Conservation (phyloP, 1,140 invertebrate species). For the Temnothorax longispinosus region DNA sequence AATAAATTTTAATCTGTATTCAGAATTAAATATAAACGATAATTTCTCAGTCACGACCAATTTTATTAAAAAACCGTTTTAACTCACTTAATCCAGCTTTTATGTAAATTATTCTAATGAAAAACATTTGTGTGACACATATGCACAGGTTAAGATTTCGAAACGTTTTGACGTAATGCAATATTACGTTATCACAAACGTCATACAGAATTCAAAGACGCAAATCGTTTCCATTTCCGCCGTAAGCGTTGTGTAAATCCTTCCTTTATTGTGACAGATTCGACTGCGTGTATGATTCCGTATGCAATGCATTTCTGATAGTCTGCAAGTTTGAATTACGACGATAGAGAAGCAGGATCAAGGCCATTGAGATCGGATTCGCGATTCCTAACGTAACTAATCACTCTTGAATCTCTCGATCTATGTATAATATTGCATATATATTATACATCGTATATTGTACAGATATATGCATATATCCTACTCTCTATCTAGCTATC, state of each 20-base stretch:
- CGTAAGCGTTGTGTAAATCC: slow-evolving; percentile 53
- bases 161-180: background rate
- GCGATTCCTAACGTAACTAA: slow-evolving; percentile 45
- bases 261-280: slow-evolving; percentile 61
- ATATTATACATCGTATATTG: background rate
- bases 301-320: slow-evolving; percentile 77
- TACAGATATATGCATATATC: background rate
- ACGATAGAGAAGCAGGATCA: slow-evolving; percentile 47
- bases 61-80: slow-evolving; percentile 1
- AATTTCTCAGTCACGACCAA: background rate
- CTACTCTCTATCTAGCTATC: slow-evolving; percentile 21
- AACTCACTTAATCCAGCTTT: background rate
- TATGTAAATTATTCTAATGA: background rate
- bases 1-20: slow-evolving; percentile 15
- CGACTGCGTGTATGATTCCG: slow-evolving; percentile 49
- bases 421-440: background rate
- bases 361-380: slow-evolving; percentile 41
- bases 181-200: slow-evolving; percentile 22
- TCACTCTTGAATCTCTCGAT: slow-evolving; percentile 28
- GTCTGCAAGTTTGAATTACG: slow-evolving; percentile 77
- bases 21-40: background rate
- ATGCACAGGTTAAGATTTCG: background rate
- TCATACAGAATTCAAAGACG: slow-evolving; percentile 1
- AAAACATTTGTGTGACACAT: background rate
- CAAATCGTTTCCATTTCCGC: slow-evolving; percentile 8